Evolutionary conservation across 2,113 vertebrate genomes (phyloP).

Genomic region (Benitochromis conjunctus): DNA sequence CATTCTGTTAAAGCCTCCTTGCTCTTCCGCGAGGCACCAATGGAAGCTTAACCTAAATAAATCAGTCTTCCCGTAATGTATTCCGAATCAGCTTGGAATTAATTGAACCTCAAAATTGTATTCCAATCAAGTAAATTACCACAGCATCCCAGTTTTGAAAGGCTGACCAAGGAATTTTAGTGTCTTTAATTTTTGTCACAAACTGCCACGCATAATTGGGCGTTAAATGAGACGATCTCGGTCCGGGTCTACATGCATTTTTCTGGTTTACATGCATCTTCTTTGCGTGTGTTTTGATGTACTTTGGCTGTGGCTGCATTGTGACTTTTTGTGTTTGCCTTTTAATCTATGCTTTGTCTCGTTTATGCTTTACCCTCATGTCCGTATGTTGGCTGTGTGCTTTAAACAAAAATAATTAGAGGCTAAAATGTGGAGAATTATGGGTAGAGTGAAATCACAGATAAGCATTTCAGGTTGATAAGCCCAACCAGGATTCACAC

Average conservation of each 20-base stretch:
- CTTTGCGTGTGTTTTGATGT: neutral
- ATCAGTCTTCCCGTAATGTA: conserved; percentile 69
- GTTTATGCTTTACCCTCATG: conserved; percentile 15
- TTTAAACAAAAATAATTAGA: conserved; percentile 63
- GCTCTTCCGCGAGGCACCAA: conserved; percentile 32
- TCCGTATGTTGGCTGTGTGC: conserved; percentile 28
- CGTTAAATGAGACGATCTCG: conserved; percentile 26
- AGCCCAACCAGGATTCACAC: neutral
- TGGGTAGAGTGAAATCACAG: conserved; percentile 4
- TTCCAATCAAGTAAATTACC: conserved; percentile 59
- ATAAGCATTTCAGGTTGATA: neutral
- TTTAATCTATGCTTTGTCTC: conserved; percentile 1
- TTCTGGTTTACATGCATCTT: conserved; percentile 9
- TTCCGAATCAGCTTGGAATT: conserved; percentile 55
- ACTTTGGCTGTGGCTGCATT: neutral
- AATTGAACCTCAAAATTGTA: conserved; percentile 56
- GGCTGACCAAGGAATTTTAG: conserved; percentile 55
- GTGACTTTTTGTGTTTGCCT: neutral
- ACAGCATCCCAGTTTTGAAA: conserved; percentile 25
- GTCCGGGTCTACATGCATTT: neutral
- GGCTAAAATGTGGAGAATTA: conserved; percentile 5
- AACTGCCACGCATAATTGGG: conserved; percentile 18
- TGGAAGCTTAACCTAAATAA: conserved; percentile 76
- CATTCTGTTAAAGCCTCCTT: conserved; percentile 54
- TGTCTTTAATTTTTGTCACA: conserved; percentile 33